These are phyloP conservation scores for Hemichromis elongatus DNA, from an alignment of 2,113 vertebrate genomes.

Conservation along the genomic window DNA sequence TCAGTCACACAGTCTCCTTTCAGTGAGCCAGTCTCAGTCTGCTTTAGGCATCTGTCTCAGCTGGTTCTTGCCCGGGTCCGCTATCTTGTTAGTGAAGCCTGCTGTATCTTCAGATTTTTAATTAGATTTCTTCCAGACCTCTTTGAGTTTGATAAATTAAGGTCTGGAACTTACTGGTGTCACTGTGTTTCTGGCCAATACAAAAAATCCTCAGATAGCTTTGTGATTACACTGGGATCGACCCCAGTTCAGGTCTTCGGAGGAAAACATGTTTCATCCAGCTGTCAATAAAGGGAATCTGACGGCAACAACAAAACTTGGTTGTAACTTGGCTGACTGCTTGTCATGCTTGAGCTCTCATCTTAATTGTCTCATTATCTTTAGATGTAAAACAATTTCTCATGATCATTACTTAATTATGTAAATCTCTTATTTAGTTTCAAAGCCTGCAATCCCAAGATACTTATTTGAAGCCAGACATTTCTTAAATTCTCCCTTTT, in stretches of 20 bases:
- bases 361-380: conserved; percentile 24
- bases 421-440: neutral
- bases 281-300: neutral
- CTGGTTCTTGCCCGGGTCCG: neutral
- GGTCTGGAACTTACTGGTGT: neutral
- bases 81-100: conserved; percentile 16
- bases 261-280: neutral
- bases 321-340: neutral
- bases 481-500: neutral
- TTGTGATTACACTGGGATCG: neutral
- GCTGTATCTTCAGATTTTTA: conserved; percentile 1
- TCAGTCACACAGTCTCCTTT: conserved; percentile 13
- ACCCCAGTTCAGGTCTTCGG: neutral
- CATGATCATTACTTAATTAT: conserved; percentile 8
- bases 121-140: conserved; percentile 16
- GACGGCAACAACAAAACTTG: neutral
- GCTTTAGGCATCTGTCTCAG: conserved; percentile 14
- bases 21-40: neutral
- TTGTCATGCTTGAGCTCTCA: neutral
- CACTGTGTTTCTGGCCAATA: neutral
- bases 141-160: conserved; percentile 11
- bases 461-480: neutral
- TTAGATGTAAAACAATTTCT: conserved; percentile 9
- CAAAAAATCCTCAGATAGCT: neutral
- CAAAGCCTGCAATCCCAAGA: neutral